Conservation (phyloP, 2,888 invertebrate genomes). For the Eulithis prunata region DNA sequence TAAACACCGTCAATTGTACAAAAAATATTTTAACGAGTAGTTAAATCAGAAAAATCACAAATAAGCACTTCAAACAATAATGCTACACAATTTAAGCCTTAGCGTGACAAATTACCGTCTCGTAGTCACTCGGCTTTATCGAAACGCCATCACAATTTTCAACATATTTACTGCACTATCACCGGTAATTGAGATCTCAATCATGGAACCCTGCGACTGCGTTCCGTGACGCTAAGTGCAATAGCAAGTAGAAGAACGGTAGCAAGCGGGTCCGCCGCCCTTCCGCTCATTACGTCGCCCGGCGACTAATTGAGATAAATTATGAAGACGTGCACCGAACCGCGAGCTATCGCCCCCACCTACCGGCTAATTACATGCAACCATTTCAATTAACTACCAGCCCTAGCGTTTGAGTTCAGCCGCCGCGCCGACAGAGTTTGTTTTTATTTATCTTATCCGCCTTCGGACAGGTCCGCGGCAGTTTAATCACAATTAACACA, state of each 20-base stretch:
- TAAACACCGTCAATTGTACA: constrained; percentile 11
- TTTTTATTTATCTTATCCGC: constrained; percentile 56
- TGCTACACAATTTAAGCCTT: constrained; percentile 22
- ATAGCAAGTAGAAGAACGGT: constrained; percentile 37
- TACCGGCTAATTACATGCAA: constrained; percentile 77
- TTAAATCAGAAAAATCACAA: constrained; percentile 25
- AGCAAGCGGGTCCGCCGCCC: constrained; percentile 57
- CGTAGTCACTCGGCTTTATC: constrained; percentile 24
- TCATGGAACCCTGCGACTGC: constrained; percentile 44
- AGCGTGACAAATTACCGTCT: constrained; percentile 31
- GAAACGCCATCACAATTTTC: constrained; percentile 35
- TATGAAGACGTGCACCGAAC: constrained; percentile 77
- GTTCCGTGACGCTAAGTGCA: constrained; percentile 46
- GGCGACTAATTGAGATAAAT: constrained; percentile 81
- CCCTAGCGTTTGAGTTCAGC: constrained; percentile 53
- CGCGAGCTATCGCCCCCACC: constrained; percentile 70
- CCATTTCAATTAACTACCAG: constrained; percentile 73
- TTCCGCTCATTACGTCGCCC: constrained; percentile 73
- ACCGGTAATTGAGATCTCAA: constrained; percentile 45
- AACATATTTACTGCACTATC: constrained; percentile 39
- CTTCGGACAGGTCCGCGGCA: constrained; percentile 52
- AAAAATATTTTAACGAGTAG: constrained; percentile 19
- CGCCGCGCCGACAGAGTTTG: constrained; percentile 46
- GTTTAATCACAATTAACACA: constrained; percentile 62
- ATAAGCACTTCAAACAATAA: constrained; percentile 20